Percentiles rank a stretch among this genome's conserved stretches.
phyloP scores from a whole-genome alignment of 2,113 vertebrate species.

The Aramus guarauna region DNA sequence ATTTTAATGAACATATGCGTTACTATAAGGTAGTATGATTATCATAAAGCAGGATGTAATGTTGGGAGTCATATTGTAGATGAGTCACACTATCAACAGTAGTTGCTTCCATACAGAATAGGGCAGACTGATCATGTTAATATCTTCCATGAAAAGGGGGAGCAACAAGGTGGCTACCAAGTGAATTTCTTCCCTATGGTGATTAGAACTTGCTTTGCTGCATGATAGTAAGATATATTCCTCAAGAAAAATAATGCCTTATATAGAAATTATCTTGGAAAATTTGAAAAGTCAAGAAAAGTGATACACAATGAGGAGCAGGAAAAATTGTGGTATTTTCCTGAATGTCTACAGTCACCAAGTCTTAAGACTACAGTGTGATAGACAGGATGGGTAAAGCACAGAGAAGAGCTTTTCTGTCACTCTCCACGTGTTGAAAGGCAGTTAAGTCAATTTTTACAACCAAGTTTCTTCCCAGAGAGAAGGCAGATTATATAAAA shows the following conservation, averaged over 20 bases:
- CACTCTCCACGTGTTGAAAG: not conserved
- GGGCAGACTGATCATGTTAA: not conserved
- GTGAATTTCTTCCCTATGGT: not conserved
- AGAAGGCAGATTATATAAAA: not conserved
- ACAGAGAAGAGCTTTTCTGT: not conserved
- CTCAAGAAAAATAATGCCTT: not conserved
- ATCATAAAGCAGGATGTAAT: not conserved
- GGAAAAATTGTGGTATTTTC: not conserved
- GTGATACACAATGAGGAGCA: rapidly evolving
- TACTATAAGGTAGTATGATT: not conserved
- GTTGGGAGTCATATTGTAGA: not conserved
- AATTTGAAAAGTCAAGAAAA: not conserved
- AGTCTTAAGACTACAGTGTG: not conserved
- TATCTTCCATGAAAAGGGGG: not conserved
- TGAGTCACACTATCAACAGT: not conserved
- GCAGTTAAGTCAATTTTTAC: not conserved
- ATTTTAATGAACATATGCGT: not conserved
- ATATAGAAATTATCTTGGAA: not conserved
- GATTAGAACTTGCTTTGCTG: not conserved
- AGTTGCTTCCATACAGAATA: not conserved
- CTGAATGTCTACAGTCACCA: not conserved
- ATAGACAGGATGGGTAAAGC: not conserved
- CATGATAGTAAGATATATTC: not conserved
- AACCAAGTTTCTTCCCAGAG: not conserved
- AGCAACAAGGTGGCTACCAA: not conserved